Base-by-base conservation (phyloP, 2,113 vertebrate genomes). In the Spermophilus dauricus region DNA sequence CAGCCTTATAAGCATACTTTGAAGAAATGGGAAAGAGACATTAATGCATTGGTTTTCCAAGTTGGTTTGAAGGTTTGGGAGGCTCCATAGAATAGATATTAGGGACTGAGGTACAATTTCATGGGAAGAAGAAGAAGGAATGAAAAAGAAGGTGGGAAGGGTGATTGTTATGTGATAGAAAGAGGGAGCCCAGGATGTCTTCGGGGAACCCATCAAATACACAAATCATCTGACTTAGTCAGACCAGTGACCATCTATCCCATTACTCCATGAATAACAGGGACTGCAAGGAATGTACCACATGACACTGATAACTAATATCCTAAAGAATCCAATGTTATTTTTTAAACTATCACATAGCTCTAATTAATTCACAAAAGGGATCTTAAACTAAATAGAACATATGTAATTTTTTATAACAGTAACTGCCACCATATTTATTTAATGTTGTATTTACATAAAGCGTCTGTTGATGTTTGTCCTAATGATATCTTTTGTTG, bases 1-100 rank as follows among this genome's bases (percentile, higher is more conserved):
- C 99, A 9, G 99, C 99, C 98, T 99, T 99, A 97, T 99, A 99
- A 0, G 99, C 99, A 97, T 99, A 99, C 99, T 99, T 98, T 13
- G 76, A 91, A 92, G 70, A 67, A 97, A 93, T 95, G 18, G 80
- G 95, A 95, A 73, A 89, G 26, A 77, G 86, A 65, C 0, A 76
- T 58, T 95, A 97, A 75, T 45, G 63, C 2, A 2, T 14, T 20
- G 13, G 28, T 51, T 81, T 45, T 77, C 51, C 56, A 80, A 2
- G 28, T 0, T 69, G 42, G 53, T 32, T n/a, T 45, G 48, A 87
- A 89, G 58, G 67, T 67, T 42, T 12, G 13, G 42, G 86, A 92
- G 89, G 37, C 37, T 81, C 48, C 51, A 24, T n/a, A 72, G 91
- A 67, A 28, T 17, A 18, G 76, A 34, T 17, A 75, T 32, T 20